Evolutionary conservation across 2,888 invertebrate genomes (phyloP).

Genomic region (Strigamia transsilvanica): DNA sequence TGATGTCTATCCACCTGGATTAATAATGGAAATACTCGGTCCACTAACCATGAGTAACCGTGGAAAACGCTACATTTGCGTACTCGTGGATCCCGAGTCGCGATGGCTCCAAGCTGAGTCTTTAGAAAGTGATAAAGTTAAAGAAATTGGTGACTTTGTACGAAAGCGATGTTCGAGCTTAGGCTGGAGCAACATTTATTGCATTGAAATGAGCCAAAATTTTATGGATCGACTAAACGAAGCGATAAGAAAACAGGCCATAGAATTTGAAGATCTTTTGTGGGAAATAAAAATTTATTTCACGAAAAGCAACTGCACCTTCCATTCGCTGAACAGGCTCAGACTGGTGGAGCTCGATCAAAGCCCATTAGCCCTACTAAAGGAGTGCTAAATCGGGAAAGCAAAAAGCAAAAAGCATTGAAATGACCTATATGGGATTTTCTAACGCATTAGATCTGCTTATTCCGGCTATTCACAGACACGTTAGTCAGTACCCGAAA

Average conservation of each 20-base stretch:
- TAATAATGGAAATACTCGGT: not conserved
- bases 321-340: not conserved
- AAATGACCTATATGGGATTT: not conserved
- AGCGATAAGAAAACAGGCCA: not conserved
- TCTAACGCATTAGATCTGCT: not conserved
- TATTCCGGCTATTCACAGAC: not conserved
- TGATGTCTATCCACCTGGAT: not conserved
- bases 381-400: not conserved
- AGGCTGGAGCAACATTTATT: not conserved
- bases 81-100: slow-evolving; percentile 8
- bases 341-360: not conserved
- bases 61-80: not conserved
- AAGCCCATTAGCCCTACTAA: not conserved
- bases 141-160: slow-evolving; percentile 7
- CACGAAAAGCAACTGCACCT: not conserved
- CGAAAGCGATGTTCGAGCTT: not conserved
- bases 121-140: not conserved
- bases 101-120: not conserved
- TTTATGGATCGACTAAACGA: not conserved
- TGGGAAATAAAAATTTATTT: not conserved
- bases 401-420: not conserved
- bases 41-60: not conserved
- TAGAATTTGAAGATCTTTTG: not conserved
- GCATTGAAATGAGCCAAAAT: not conserved
- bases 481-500: not conserved